Percentiles rank a stretch among this genome's conserved stretches.
These are phyloP conservation scores for Dendrophyllia cribrosa DNA, from an alignment of 64 coral and sea anemone species.

Conservation along the genomic window DNA sequence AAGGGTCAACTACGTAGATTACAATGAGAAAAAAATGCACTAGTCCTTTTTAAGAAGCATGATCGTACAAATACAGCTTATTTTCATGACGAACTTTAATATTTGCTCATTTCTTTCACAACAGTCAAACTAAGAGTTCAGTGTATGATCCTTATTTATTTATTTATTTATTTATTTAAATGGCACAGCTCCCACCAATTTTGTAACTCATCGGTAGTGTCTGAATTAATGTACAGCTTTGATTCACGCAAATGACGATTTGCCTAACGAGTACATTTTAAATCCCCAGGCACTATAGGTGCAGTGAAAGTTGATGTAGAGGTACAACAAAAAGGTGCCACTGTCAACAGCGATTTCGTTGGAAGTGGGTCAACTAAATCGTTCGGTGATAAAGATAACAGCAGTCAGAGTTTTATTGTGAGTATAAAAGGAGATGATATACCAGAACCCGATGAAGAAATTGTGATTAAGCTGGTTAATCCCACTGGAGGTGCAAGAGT, in stretches of 20 bases:
- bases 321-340: slow-evolving; percentile 49
- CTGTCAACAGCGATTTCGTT: slow-evolving; percentile 67
- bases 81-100: too few relatives aligned
- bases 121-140: too few relatives aligned
- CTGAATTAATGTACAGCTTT: too few relatives aligned
- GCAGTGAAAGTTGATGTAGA: slow-evolving; percentile 57
- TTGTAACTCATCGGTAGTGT: too few relatives aligned
- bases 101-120: too few relatives aligned
- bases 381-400: slow-evolving; percentile 65
- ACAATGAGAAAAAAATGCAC: too few relatives aligned
- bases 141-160: too few relatives aligned
- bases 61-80: too few relatives aligned
- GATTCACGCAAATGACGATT: background rate
- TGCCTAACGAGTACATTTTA: background rate
- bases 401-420: slow-evolving; percentile 24
- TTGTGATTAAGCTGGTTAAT: slow-evolving; percentile 82
- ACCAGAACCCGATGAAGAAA: slow-evolving; percentile 82
- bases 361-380: slow-evolving; percentile 55
- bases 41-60: too few relatives aligned
- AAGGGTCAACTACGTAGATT: too few relatives aligned
- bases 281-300: slow-evolving; percentile 70
- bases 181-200: too few relatives aligned
- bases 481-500: slow-evolving; percentile 85
- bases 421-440: slow-evolving; percentile 69
- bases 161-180: too few relatives aligned